Evolutionary conservation across 1,140 invertebrate genomes (phyloP), one percentile per base, ranked within the genome.

Genomic region (Chironomus striatipennis): DNA sequence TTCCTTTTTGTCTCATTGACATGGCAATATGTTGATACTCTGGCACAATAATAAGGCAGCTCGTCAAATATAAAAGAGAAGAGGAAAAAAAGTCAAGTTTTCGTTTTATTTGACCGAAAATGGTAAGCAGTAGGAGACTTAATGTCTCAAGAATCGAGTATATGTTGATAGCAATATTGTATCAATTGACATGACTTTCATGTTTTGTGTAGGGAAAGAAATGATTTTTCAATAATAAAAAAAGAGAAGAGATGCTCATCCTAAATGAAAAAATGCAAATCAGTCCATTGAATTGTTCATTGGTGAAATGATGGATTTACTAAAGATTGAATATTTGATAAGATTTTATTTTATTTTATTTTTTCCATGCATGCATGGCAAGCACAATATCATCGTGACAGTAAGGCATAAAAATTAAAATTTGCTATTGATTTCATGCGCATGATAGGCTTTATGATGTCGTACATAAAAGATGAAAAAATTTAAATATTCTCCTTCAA

Each of bases 231-330:
- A 57, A 57, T 57, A 57, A 57, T n/a, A n/a, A n/a, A n/a, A n/a
- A n/a, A n/a, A n/a, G n/a, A n/a, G n/a, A n/a, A 57, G 15, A 57
- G n/a, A 15, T 15, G 43, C 43, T 47, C 43, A 47, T 47, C 43
- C 24, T 47, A 2, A 57, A 57, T 12, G 47, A 7, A 67, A 67
- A 70, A 70, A 70, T 70, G 65, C 65, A 70, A 70, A 70, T 70
- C 65, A 20, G 10, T 18, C 65, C 65, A 70, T 70, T 57, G 47
- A 12, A n/a, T 12, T 18, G 18, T 70, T n/a, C 47, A 3, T 18
- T 70, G n/a, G 65, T 21, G 20, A 70, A 70, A 70, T 70, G 65
- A 70, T 70, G 65, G 65, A 70, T 70, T 70, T 70, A 70, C 65
- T 70, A 18, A 21, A 70, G 65, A 70, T 70, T 70, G 65, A 70